Evolutionary conservation across 2,113 vertebrate genomes (phyloP).

Genomic region (Pithys albifrons): DNA sequence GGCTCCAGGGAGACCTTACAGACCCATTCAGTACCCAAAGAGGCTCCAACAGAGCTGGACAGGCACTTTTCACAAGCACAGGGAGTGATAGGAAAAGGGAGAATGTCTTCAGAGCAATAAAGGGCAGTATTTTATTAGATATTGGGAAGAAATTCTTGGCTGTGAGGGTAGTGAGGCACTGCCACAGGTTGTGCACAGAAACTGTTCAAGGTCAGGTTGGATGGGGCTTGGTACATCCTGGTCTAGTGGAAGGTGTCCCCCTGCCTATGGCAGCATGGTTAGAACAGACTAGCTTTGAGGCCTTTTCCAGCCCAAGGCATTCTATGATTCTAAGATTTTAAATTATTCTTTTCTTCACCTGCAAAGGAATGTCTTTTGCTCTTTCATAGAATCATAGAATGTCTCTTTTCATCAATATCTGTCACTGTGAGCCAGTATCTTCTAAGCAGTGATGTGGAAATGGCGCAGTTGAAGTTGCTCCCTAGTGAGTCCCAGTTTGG

Average conservation of each 20-base stretch:
- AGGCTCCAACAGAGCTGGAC: neutral
- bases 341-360: neutral
- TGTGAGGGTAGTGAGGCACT: accelerated
- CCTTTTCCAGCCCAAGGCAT: neutral
- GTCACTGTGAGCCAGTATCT: neutral
- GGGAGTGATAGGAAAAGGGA: accelerated
- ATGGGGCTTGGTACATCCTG: neutral
- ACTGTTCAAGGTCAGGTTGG: neutral
- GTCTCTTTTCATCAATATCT: neutral
- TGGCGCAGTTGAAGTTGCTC: neutral
- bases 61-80: neutral
- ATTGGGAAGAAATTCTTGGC: neutral
- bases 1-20: neutral
- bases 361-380: neutral
- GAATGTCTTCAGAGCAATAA: neutral
- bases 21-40: neutral
- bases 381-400: neutral
- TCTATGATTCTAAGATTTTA: neutral
- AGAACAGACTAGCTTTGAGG: neutral
- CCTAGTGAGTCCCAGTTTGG: neutral
- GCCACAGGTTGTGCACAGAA: neutral
- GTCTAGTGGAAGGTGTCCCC: neutral
- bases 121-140: neutral
- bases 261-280: accelerated
- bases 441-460: accelerated